Conservation (phyloP, 2,113 vertebrate species). For the Hemibagrus wyckioides region DNA sequence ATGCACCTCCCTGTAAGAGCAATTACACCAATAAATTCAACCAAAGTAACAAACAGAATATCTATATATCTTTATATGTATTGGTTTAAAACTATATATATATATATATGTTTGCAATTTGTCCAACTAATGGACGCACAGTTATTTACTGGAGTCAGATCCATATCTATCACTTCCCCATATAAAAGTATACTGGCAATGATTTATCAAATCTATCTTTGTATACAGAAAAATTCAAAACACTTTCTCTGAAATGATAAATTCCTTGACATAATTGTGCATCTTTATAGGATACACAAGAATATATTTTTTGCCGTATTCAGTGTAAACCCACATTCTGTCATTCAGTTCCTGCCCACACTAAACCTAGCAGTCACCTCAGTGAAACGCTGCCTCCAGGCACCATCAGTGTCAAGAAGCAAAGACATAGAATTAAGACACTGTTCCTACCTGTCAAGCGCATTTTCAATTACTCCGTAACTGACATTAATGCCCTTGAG, state of each 20-base stretch:
- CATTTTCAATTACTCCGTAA: neutral
- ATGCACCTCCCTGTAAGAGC: neutral
- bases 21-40: neutral
- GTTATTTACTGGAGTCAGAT: neutral
- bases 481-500: conserved; percentile 31
- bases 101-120: neutral
- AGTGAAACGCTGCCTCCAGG: conserved; percentile 24
- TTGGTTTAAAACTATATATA: neutral
- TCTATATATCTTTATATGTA: neutral
- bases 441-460: conserved; percentile 22
- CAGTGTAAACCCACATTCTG: conserved; percentile 17
- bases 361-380: conserved; percentile 12
- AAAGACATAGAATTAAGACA: conserved; percentile 29
- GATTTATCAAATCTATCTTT: neutral
- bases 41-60: neutral
- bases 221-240: neutral
- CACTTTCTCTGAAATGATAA: neutral
- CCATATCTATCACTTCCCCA: neutral
- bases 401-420: conserved; percentile 35
- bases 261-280: neutral
- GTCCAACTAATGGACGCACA: neutral
- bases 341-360: conserved; percentile 16
- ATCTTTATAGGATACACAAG: neutral
- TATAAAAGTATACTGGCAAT: neutral
- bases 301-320: neutral